Evolutionary conservation across 1,140 invertebrate species (phyloP), one percentile per base, ranked within the genome.

Genomic region (Cephus cinctus): DNA sequence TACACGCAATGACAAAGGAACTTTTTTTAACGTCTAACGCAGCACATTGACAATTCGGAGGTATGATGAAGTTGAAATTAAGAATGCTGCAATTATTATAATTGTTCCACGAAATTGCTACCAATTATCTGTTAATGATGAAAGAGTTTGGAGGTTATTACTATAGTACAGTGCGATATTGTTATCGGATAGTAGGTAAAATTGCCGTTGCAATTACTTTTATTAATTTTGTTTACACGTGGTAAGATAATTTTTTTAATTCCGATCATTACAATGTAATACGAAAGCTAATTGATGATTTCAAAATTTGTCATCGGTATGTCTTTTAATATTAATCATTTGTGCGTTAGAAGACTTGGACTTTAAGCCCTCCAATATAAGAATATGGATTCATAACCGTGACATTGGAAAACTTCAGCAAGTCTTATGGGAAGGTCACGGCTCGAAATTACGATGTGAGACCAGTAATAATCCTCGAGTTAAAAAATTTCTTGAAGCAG

Each of bases 311-410:
- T 11, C 27, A 2, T 36, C n/a, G 20, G 16, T 20, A 4, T 20
- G 18, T 27, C 14, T 36, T 15, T n/a, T 18, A 0, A 3, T 12
- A 36, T 14, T 18, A 3, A 8, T 15, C 14, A 36, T n/a, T 16
- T 5, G 15, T 22, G 21, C 5, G 25, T 43, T 57, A 45, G 14
- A 67, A 85, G 86, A 74, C 68, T 74, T 88, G 61, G 85, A 85
- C 60, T 84, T 89, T 57, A 90, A 89, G 61, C 84, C 88, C 23
- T 87, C 91, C 31, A 93, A 92, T 59, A 92, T 95, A 50, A 79
- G 90, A 49, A 92, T 92, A 76, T 95, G 92, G 91, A 93, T 94
- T 52, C 89, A 94, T 66, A 92, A 94, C 65, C 82, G 87, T 64
- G 89, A 94, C 69, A 80, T 94, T 61, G 81, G 82, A 14, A 86